Base-by-base conservation (phyloP, 2,797 vertebrate genomes). In the Mormyrops boulengeri region DNA sequence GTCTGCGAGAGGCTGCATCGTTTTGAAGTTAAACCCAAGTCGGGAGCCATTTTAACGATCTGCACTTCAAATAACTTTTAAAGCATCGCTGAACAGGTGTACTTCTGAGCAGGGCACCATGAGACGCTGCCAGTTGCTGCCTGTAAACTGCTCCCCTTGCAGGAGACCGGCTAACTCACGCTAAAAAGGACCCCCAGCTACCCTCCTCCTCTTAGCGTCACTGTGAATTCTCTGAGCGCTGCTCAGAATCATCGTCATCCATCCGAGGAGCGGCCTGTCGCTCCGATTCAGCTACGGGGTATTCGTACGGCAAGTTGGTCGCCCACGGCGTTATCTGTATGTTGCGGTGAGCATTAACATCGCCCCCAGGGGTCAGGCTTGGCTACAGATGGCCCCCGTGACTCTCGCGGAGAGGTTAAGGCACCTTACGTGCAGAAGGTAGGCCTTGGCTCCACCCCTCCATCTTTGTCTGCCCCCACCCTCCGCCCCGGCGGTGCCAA, bases 311-410 rank as follows among this genome's bases (percentile, higher is more conserved):
- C 91, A 60, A 93, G 93, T 96, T 95, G 95, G 95, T 95, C 93
- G 95, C 94, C 95, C 94, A 93, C 95, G 91, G 93, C 93, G 94
- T 95, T 95, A 96, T 96, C 96, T 94, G 95, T 94, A 95, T 95
- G 94, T 93, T 95, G 94, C 95, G 95, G 95, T 95, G 95, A 95
- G 94, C 93, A 95, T 96, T 95, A 95, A 94, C 94, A 94, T 94
- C 92, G 95, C 95, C 95, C 93, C 91, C 93, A 94, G 95, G 94
- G 73, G 92, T 90, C 91, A 88, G 93, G 91, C 91, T 91, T 92
- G 92, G 91, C 95, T 94, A 49, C 34, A 62, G 94, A 96, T 96
- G 95, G 95, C 93, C 85, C 62, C 85, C 52, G 85, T 87, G 85
- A 52, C 52, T 3, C 17, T 87, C 2, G 8, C 5, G 1, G 86